Percentiles rank a stretch among this genome's conserved stretches.
Conservation (phyloP, 2,113 vertebrate species). For the Andinoacara biseriatus region DNA sequence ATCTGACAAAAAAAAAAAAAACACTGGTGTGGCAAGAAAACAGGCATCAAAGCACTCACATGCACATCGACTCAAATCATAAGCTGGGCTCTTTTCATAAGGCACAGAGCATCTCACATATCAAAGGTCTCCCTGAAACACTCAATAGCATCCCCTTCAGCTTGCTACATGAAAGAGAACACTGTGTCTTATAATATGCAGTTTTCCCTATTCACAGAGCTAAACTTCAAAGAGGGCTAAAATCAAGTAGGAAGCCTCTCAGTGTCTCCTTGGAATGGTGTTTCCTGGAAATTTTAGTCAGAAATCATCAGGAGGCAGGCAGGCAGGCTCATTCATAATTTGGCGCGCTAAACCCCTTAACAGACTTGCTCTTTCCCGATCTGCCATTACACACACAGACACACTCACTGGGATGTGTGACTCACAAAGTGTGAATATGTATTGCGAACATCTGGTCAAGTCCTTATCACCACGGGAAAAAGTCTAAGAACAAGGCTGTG, state of each 20-base stretch:
- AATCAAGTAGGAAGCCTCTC: slow-evolving; percentile 53
- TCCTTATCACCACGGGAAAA: slow-evolving; percentile 72
- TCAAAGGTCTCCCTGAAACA: slow-evolving; percentile 77
- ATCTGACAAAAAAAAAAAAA: slow-evolving; percentile 15
- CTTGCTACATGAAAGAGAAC: slow-evolving; percentile 73
- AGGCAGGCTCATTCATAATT: slow-evolving; percentile 33
- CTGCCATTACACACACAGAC: neutral
- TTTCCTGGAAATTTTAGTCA: slow-evolving; percentile 33
- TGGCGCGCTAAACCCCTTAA: slow-evolving; percentile 17
- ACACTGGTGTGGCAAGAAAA: slow-evolving; percentile 44
- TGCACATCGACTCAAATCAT: slow-evolving; percentile 68
- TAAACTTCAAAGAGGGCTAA: slow-evolving; percentile 63
- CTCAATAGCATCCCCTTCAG: slow-evolving; percentile 75
- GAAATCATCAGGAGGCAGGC: slow-evolving; percentile 40
- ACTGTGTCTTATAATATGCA: slow-evolving; percentile 62
- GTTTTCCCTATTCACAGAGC: slow-evolving; percentile 45
- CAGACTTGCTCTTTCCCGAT: slow-evolving; percentile 13
- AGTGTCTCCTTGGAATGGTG: neutral
- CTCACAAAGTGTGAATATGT: slow-evolving; percentile 31
- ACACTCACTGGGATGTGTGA: neutral
- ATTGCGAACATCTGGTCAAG: slow-evolving; percentile 66
- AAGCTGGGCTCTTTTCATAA: slow-evolving; percentile 69
- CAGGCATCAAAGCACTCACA: slow-evolving; percentile 55
- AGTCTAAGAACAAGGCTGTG: slow-evolving; percentile 33
- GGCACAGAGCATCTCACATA: slow-evolving; percentile 72